Percentiles rank a stretch among this genome's conserved stretches.
Evolutionary conservation across 2,113 vertebrate genomes (phyloP).

Genomic region (Poecilia latipinna): DNA sequence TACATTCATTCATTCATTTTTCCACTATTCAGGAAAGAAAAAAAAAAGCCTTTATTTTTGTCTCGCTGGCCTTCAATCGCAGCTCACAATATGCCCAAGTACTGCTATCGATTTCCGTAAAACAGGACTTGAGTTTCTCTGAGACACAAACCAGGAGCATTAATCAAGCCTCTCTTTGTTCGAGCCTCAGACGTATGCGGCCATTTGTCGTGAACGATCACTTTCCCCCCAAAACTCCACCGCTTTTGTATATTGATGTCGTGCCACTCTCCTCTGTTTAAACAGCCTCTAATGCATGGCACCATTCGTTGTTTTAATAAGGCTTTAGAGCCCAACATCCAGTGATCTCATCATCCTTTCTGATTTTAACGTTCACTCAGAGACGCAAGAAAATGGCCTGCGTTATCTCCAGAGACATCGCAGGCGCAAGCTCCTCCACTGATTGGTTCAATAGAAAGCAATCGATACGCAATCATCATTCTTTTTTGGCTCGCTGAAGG

Average conservation of each 20-base stretch:
- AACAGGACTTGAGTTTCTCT: neutral
- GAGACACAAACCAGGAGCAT: neutral
- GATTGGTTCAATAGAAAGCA: constrained; percentile 6
- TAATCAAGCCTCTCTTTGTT: constrained; percentile 7
- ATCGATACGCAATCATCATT: constrained; percentile 41
- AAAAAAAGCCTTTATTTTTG: neutral
- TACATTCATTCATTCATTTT: constrained; percentile 23
- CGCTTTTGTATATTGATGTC: neutral
- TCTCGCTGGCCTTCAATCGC: constrained; percentile 1
- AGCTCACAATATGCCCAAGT: constrained; percentile 16
- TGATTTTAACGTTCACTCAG: constrained; percentile 26
- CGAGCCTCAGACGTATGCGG: neutral
- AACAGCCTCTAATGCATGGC: constrained; percentile 6
- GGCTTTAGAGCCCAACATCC: neutral
- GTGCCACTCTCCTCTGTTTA: constrained; percentile 6
- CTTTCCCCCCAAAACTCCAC: neutral
- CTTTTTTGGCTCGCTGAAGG: constrained; percentile 38
- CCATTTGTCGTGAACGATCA: neutral
- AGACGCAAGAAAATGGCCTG: constrained; percentile 18
- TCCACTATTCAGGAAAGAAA: constrained; percentile 30
- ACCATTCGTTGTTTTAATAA: constrained; percentile 35
- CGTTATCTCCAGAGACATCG: constrained; percentile 20
- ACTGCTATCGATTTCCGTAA: constrained; percentile 21
- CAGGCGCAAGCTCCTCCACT: neutral
- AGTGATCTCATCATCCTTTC: constrained; percentile 35